phyloP scores from a whole-genome alignment of 2,797 vertebrate species.

The Pachyuromys duprasi region DNA sequence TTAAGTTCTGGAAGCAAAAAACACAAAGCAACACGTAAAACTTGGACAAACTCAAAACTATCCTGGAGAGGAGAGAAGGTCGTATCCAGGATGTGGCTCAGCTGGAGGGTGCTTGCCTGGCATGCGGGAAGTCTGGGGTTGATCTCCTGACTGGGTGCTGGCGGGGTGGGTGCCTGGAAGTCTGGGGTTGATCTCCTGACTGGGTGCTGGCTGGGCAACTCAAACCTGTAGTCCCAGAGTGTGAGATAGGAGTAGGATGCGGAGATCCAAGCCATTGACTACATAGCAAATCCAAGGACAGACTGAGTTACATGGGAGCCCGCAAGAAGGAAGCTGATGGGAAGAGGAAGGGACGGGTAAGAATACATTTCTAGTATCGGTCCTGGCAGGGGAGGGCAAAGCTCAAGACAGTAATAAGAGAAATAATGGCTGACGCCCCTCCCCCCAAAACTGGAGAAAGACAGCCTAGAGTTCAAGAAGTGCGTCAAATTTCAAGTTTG shows the following conservation, averaged over 20 bases:
- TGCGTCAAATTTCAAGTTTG: not conserved
- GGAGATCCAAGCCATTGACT: not conserved
- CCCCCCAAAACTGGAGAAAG: not conserved
- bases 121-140: not conserved
- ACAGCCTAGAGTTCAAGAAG: not conserved
- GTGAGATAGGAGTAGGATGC: not conserved
- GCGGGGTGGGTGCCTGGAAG: no score
- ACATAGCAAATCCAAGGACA: not conserved
- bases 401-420: not conserved
- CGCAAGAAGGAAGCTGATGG: not conserved
- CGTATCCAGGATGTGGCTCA: not conserved
- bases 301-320: not conserved
- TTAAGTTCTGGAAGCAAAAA: not conserved
- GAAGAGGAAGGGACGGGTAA: not conserved
- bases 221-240: not conserved
- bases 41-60: not conserved
- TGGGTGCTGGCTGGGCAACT: not conserved
- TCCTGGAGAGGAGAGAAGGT: not conserved
- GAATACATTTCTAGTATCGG: not conserved
- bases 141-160: not conserved
- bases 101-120: not conserved
- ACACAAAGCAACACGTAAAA: not conserved
- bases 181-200: not conserved
- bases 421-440: not conserved
- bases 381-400: not conserved